These are phyloP conservation scores for Psettodes erumei DNA, from an alignment of 2,113 vertebrate genomes.

Conservation along the genomic window DNA sequence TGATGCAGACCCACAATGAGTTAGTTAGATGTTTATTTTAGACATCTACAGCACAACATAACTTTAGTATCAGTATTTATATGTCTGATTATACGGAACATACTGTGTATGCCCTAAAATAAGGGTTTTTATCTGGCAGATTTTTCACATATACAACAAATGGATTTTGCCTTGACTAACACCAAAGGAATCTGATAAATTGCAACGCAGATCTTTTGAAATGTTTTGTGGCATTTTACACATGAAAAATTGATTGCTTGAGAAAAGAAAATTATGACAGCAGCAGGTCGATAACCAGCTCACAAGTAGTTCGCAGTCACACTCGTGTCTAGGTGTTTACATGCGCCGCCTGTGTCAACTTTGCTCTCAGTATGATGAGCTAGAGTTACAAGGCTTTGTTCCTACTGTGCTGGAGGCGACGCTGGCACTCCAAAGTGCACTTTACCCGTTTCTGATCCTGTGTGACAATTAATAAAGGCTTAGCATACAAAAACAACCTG, in stretches of 20 bases:
- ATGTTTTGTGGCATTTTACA: neutral
- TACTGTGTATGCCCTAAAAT: too few relatives aligned
- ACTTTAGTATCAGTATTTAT: neutral
- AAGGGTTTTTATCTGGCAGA: too few relatives aligned
- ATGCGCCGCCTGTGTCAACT: neutral
- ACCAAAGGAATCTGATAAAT: too few relatives aligned
- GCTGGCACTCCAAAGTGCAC: neutral
- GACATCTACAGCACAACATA: neutral
- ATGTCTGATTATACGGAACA: neutral
- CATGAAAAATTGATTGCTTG: neutral
- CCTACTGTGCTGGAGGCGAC: conserved; percentile 16
- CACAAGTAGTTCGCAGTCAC: neutral
- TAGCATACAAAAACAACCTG: conserved; percentile 35
- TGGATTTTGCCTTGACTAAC: too few relatives aligned
- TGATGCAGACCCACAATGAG: neutral
- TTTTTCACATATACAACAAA: too few relatives aligned
- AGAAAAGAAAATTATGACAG: neutral
- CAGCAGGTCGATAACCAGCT: neutral
- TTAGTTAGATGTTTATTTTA: neutral
- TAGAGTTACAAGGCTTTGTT: conserved; percentile 38
- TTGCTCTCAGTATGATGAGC: conserved; percentile 12
- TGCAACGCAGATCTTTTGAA: neutral
- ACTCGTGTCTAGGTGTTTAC: neutral
- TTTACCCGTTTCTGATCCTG: conserved; percentile 15
- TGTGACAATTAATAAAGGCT: conserved; percentile 26